Percentiles rank a stretch among this genome's conserved stretches.
These are phyloP conservation scores for Orestias chungarensis DNA, from an alignment of 2,797 vertebrate genomes.

Conservation along the genomic window DNA sequence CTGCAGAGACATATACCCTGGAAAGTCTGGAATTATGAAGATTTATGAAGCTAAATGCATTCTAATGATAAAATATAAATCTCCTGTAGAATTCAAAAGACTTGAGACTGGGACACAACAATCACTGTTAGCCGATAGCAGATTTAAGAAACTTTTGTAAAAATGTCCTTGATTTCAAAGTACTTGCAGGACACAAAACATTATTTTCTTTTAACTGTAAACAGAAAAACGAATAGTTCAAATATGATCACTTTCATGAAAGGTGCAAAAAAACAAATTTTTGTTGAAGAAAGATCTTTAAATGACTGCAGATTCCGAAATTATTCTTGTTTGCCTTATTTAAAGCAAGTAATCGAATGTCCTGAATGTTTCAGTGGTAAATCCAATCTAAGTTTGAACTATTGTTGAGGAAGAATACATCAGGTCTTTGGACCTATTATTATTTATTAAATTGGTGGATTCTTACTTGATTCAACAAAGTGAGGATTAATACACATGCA, in stretches of 20 bases:
- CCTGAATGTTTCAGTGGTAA: background rate
- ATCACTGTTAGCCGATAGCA: background rate
- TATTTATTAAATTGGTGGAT: background rate
- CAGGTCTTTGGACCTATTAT: background rate
- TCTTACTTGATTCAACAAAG: background rate
- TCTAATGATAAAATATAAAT: background rate
- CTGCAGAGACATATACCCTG: background rate
- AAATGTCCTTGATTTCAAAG: background rate
- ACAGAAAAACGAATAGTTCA: no score
- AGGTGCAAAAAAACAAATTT: background rate
- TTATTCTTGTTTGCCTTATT: background rate
- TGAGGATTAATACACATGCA: background rate
- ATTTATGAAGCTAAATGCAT: background rate
- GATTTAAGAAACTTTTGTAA: no score
- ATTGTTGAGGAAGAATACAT: background rate
- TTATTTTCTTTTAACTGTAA: no score
- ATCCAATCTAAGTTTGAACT: background rate
- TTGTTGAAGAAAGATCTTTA: background rate
- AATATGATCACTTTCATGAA: background rate
- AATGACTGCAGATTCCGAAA: background rate
- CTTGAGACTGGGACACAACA: background rate
- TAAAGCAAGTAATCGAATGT: background rate
- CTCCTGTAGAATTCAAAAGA: background rate
- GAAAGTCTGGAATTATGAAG: background rate
- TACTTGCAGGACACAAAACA: background rate